phyloP scores from a whole-genome alignment of 2,113 vertebrate genomes.

The Poeciliopsis turrubarensis region DNA sequence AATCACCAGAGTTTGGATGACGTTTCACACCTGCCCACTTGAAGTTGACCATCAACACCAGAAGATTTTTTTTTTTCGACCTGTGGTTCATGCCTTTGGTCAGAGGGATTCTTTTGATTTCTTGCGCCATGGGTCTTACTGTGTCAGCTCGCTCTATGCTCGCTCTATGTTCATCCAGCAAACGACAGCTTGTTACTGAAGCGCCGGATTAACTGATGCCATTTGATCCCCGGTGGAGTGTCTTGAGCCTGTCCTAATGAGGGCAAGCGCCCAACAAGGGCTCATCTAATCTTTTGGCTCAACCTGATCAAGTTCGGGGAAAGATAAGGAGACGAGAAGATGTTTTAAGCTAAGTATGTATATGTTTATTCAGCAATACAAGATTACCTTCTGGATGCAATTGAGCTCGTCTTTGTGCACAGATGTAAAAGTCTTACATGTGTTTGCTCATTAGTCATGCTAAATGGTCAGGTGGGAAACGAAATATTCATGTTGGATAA shows the following conservation, averaged over 20 bases:
- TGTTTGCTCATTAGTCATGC: background rate
- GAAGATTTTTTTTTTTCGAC: background rate
- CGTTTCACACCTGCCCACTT: too few relatives aligned
- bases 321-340: constrained; percentile 34
- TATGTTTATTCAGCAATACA: constrained; percentile 6
- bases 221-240: constrained; percentile 47
- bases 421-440: background rate
- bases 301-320: constrained; percentile 45
- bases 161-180: constrained; percentile 19
- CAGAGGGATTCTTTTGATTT: background rate
- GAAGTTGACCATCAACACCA: background rate
- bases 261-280: background rate
- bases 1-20: too few relatives aligned
- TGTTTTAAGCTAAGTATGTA: constrained; percentile 33
- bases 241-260: constrained; percentile 45
- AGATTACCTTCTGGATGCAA: constrained; percentile 14
- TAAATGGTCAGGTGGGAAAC: constrained; percentile 4
- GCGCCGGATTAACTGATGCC: constrained; percentile 71
- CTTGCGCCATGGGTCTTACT: background rate
- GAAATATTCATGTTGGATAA: constrained; percentile 15
- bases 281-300: constrained; percentile 53
- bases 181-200: constrained; percentile 69
- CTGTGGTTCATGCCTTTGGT: background rate
- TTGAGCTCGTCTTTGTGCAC: constrained; percentile 11
- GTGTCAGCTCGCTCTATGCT: background rate